Evolutionary conservation across 2,113 vertebrate species (phyloP).

Genomic region (Chascanopsetta lugubris): DNA sequence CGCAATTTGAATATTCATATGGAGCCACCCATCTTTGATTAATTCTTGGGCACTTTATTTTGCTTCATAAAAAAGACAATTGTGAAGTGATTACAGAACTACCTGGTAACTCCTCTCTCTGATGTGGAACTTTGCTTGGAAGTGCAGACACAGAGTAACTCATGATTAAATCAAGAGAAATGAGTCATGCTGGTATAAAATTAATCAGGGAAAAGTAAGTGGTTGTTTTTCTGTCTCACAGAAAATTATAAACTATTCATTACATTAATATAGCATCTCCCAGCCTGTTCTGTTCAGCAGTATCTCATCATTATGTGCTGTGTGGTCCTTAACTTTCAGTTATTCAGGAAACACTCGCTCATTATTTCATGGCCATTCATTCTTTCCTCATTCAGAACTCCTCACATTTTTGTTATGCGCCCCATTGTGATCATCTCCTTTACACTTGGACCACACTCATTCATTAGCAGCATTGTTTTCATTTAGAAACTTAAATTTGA

Average conservation of each 20-base stretch:
- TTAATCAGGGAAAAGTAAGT: background rate
- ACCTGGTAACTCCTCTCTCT: background rate
- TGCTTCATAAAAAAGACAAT: too few relatives aligned
- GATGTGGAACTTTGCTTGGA: background rate
- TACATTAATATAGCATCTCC: background rate
- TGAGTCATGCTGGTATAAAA: background rate
- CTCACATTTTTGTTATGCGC: too few relatives aligned
- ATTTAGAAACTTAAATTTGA: too few relatives aligned
- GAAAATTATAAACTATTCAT: background rate
- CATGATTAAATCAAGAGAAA: background rate
- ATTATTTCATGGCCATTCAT: background rate
- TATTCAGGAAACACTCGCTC: background rate
- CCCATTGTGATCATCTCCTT: too few relatives aligned
- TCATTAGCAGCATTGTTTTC: too few relatives aligned
- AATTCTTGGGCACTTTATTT: too few relatives aligned
- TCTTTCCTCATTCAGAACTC: too few relatives aligned
- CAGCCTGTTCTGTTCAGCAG: background rate
- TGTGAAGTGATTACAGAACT: background rate
- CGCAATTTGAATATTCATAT: too few relatives aligned
- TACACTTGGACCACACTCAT: too few relatives aligned
- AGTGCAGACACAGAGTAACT: background rate
- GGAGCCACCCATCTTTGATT: too few relatives aligned
- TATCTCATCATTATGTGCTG: background rate
- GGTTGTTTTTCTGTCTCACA: background rate
- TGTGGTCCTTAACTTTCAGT: background rate